Evolutionary conservation across 2,888 invertebrate species (phyloP).

Genomic region (Lacanobia oleracea): DNA sequence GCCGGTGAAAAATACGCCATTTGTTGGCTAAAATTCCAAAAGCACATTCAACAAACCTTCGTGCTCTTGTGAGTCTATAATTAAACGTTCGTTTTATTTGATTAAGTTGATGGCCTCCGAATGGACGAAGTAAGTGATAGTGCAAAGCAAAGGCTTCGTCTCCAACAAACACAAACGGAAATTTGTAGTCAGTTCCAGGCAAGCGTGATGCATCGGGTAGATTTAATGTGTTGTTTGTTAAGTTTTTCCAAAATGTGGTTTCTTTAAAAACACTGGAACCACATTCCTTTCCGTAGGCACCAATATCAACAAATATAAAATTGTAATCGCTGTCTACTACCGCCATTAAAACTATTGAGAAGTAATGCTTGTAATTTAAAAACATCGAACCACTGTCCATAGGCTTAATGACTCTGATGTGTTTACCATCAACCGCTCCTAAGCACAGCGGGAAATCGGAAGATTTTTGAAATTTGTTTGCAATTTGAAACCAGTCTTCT

Average conservation of each 20-base stretch:
- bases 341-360: too few species aligned
- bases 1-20: constrained; percentile 60
- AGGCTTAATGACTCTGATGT: constrained; percentile 64
- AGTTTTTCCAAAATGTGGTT: constrained; percentile 29
- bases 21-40: constrained; percentile 65
- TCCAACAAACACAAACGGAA: constrained; percentile 62
- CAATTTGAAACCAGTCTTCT: constrained; percentile 50
- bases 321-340: constrained; percentile 14
- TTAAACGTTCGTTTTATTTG: constrained; percentile 57
- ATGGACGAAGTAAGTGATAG: constrained; percentile 34
- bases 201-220: constrained; percentile 54
- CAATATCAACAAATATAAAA: constrained; percentile 60
- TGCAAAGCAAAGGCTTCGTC: constrained; percentile 65
- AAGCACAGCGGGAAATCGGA: constrained; percentile 56
- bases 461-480: constrained; percentile 50
- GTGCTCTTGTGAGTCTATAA: constrained; percentile 64
- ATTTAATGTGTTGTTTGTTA: constrained; percentile 50
- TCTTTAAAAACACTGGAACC: constrained; percentile 62
- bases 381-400: constrained; percentile 15
- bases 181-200: constrained; percentile 47
- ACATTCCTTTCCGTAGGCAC: constrained; percentile 65
- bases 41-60: constrained; percentile 63
- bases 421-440: constrained; percentile 67
- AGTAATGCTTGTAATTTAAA: constrained; percentile 52
- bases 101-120: constrained; percentile 41